A percentile compares a stretch with the other conserved stretches of the same genome.
Evolutionary conservation across 2,888 invertebrate genomes (phyloP).

Genomic region (Atethmia centrago): DNA sequence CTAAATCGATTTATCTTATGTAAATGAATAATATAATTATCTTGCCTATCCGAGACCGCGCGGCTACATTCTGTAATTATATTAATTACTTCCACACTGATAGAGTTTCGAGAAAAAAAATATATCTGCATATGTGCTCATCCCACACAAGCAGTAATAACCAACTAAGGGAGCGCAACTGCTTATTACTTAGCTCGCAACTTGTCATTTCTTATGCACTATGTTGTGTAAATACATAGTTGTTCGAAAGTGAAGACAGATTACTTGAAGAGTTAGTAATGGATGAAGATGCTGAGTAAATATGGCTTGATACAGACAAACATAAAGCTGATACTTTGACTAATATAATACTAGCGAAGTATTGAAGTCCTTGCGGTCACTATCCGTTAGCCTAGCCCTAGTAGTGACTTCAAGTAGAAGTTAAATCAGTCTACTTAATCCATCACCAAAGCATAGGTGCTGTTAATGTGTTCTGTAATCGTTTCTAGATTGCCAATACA

Average conservation of each 20-base stretch:
- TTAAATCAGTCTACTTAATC: not conserved
- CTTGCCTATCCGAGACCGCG: not conserved
- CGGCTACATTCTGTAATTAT: not conserved
- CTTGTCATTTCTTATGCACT: constrained; percentile 35
- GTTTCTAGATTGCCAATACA: not conserved
- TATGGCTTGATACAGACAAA: constrained; percentile 9
- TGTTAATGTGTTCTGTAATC: not conserved
- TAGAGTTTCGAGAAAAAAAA: constrained; percentile 47
- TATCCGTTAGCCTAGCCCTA: not conserved
- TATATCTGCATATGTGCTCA: constrained; percentile 17
- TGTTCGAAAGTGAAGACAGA: constrained; percentile 27
- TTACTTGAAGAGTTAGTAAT: not conserved
- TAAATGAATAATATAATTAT: not conserved
- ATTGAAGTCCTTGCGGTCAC: not conserved
- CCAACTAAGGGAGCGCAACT: constrained; percentile 16
- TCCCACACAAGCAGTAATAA: constrained; percentile 33
- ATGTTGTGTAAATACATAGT: constrained; percentile 4
- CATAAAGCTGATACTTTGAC: constrained; percentile 23
- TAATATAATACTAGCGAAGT: not conserved
- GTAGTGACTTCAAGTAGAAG: not conserved
- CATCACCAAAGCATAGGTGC: not conserved
- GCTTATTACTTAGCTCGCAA: constrained; percentile 33
- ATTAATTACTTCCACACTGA: constrained; percentile 31
- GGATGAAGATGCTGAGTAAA: constrained; percentile 6
- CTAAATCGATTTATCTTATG: not conserved